A percentile compares a stretch with the other conserved stretches of the same genome.
Evolutionary conservation across 1,140 invertebrate species (phyloP).

Genomic region (Bombyx mori): DNA sequence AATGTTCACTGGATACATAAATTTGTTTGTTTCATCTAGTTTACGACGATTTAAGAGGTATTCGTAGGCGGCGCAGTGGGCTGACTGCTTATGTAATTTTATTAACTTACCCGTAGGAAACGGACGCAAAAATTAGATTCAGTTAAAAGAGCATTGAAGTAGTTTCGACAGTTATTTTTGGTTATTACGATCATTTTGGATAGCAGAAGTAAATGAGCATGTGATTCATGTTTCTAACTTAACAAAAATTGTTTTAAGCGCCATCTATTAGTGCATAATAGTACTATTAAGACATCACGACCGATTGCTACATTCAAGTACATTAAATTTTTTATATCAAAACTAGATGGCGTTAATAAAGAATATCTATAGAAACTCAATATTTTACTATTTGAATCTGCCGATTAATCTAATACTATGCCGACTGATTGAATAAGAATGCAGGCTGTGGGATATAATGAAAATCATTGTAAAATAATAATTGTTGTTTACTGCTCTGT

Average conservation of each 20-base stretch:
- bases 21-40: not conserved
- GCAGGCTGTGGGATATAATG: no score
- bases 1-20: not conserved
- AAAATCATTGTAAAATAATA: no score
- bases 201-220: slow-evolving; percentile 22
- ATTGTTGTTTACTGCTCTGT: no score
- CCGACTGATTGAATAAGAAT: no score
- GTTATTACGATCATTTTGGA: slow-evolving; percentile 33
- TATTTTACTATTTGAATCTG: not conserved
- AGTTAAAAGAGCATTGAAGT: slow-evolving; percentile 22
- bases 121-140: slow-evolving; percentile 41
- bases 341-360: no score
- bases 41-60: not conserved
- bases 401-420: no score
- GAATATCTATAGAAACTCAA: not conserved
- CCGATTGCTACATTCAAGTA: slow-evolving; percentile 1
- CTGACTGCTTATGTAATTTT: no score
- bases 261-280: not conserved
- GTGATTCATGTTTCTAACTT: not conserved
- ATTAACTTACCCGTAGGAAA: slow-evolving; percentile 32
- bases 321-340: not conserved
- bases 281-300: slow-evolving; percentile 1
- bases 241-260: no score
- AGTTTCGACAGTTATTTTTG: slow-evolving; percentile 19
- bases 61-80: slow-evolving; percentile 1